These are phyloP conservation scores for Florisuga fusca DNA, from an alignment of 2,797 vertebrate genomes.

Conservation along the genomic window DNA sequence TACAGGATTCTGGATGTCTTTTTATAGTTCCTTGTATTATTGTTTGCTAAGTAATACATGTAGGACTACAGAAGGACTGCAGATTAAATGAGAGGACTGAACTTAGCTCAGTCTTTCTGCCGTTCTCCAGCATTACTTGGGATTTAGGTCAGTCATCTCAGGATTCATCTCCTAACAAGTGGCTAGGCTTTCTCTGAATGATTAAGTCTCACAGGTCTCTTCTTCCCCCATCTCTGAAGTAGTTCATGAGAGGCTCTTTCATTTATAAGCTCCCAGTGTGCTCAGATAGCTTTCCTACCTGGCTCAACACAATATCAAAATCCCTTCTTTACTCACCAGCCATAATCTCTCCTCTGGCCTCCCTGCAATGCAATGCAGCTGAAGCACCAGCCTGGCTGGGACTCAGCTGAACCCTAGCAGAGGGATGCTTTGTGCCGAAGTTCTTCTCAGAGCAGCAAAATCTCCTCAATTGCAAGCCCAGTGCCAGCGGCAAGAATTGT, in stretches of 20 bases:
- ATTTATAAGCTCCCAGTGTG: conserved; percentile 22
- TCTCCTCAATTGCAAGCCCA: background rate
- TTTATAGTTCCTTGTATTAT: background rate
- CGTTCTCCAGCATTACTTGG: background rate
- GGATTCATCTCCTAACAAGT: conserved; percentile 37
- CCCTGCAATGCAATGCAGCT: background rate
- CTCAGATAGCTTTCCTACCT: conserved; percentile 50
- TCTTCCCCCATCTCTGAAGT: background rate
- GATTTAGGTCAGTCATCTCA: conserved; percentile 38
- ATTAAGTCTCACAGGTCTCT: conserved; percentile 13
- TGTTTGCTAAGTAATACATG: background rate
- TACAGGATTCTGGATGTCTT: conserved; percentile 9
- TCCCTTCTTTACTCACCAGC: background rate
- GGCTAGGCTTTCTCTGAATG: conserved; percentile 27
- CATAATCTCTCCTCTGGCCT: background rate
- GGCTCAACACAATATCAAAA: background rate
- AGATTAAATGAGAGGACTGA: conserved; percentile 3
- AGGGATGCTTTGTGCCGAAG: background rate
- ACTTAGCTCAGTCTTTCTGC: background rate
- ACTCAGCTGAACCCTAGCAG: background rate
- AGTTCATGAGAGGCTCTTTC: conserved; percentile 5
- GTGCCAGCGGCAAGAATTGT: background rate
- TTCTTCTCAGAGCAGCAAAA: background rate
- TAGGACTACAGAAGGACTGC: background rate
- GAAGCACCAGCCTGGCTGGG: background rate